Evolutionary conservation across 2,113 vertebrate species (phyloP).

Genomic region (Neofelis nebulosa): DNA sequence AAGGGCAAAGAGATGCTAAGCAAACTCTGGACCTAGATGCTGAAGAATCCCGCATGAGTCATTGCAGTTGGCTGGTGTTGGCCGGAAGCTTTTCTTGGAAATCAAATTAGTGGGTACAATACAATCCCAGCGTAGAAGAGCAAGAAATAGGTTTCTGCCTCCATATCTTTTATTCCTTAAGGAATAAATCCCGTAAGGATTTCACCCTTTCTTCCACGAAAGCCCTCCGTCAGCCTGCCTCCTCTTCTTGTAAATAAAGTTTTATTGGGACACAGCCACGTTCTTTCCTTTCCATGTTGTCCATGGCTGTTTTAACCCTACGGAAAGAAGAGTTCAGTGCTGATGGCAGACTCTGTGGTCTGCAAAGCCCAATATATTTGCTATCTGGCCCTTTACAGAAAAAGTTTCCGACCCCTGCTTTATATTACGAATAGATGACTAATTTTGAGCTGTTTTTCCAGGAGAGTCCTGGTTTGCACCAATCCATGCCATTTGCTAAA

Average conservation of each 20-base stretch:
- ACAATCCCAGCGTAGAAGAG: background rate
- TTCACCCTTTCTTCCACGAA: background rate
- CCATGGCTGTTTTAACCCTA: background rate
- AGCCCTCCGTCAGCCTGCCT: background rate
- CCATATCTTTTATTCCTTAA: background rate
- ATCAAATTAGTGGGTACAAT: background rate
- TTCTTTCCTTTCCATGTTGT: background rate
- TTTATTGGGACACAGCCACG: background rate
- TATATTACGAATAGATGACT: background rate
- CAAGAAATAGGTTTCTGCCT: background rate
- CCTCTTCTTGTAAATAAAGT: background rate
- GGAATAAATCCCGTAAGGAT: background rate
- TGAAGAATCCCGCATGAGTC: background rate
- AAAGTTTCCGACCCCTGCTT: background rate
- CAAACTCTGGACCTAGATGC: background rate
- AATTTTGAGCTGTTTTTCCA: background rate
- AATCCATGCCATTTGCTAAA: background rate
- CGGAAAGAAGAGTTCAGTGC: background rate
- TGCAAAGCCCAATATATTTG: background rate
- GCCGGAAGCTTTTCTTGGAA: background rate
- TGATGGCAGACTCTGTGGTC: background rate
- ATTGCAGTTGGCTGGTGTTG: background rate
- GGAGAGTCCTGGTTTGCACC: background rate
- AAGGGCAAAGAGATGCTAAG: background rate
- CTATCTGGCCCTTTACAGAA: background rate